phyloP scores from a whole-genome alignment of 2,888 invertebrate species.

The Acanthosepion pharaonis region DNA sequence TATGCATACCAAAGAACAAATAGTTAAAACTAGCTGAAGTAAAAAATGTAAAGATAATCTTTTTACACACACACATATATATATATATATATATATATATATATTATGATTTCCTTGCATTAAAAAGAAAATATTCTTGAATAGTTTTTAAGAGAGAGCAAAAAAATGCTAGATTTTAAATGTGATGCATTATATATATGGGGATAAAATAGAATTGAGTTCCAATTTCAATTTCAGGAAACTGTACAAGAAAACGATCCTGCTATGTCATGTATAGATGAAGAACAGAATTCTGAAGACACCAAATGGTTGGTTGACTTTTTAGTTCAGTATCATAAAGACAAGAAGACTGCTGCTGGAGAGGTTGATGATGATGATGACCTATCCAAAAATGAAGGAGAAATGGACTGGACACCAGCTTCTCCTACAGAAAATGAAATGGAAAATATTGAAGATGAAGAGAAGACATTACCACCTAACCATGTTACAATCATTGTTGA shows the following conservation, averaged over 20 bases:
- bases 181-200: no score
- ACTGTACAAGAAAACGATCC: neutral
- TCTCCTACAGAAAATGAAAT: conserved; percentile 48
- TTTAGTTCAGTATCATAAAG: conserved; percentile 49
- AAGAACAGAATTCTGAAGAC: neutral
- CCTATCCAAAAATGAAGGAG: neutral
- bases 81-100: no score
- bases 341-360: conserved; percentile 49
- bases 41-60: no score
- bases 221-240: neutral
- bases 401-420: conserved; percentile 48
- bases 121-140: no score
- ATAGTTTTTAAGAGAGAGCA: no score
- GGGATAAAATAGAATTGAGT: no score
- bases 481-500: conserved; percentile 63
- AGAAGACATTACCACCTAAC: conserved; percentile 55
- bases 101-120: no score
- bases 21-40: no score
- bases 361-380: conserved; percentile 51
- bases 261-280: neutral
- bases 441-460: conserved; percentile 51
- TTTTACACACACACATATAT: no score
- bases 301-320: conserved; percentile 49
- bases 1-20: no score
- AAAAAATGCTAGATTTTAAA: no score